A percentile compares a stretch with the other conserved stretches of the same genome.
Evolutionary conservation across 1,140 invertebrate species (phyloP).

Genomic region (Popillia japonica): DNA sequence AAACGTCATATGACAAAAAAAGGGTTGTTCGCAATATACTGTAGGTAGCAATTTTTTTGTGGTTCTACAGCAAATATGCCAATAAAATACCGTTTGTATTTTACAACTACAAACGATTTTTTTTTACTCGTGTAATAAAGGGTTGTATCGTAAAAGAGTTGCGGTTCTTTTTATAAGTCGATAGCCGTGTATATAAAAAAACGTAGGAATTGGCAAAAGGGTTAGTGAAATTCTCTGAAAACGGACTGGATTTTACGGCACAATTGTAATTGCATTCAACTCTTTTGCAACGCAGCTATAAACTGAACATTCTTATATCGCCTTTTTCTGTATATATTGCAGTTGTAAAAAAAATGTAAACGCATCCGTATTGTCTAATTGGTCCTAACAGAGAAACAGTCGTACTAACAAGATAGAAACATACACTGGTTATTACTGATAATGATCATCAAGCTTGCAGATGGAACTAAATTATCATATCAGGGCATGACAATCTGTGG

Average conservation of each 20-base stretch:
- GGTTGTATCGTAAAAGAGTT: conserved; percentile 12
- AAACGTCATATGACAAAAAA: not conserved
- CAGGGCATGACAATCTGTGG: too few relatives aligned
- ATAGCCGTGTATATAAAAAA: not conserved
- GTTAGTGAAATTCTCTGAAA: conserved; percentile 21
- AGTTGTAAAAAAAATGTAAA: too few relatives aligned
- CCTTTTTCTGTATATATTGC: too few relatives aligned
- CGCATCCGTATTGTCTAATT: too few relatives aligned
- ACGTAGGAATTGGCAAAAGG: conserved; percentile 16
- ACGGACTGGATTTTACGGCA: conserved; percentile 5
- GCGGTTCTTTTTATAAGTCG: conserved; percentile 13
- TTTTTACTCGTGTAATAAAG: not conserved
- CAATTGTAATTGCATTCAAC: not conserved
- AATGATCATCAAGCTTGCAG: too few relatives aligned
- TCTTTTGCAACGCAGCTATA: conserved; percentile 1
- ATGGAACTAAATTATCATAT: too few relatives aligned
- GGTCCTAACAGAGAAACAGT: too few relatives aligned
- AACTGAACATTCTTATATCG: not conserved
- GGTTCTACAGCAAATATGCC: conserved; percentile 2
- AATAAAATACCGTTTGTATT: not conserved
- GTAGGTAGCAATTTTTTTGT: conserved; percentile 20
- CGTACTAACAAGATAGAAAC: too few relatives aligned
- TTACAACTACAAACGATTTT: not conserved
- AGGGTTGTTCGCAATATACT: conserved; percentile 1
- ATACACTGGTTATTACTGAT: too few relatives aligned